A percentile compares a stretch with the other conserved stretches of the same genome.
phyloP scores from a whole-genome alignment of 2,888 invertebrate genomes.

The Andrena minutula region DNA sequence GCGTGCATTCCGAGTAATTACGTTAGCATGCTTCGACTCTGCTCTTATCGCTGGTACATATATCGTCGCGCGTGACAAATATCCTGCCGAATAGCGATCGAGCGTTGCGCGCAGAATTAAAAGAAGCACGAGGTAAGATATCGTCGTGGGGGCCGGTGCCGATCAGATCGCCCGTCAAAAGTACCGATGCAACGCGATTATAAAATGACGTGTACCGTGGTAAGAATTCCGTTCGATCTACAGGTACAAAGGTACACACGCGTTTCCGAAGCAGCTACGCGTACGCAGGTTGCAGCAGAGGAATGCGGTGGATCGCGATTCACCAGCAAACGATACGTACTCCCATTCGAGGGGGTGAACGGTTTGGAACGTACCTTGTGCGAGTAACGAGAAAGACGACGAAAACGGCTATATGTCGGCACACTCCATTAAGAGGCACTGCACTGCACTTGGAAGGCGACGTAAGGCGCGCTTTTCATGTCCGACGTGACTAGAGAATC shows the following conservation, averaged over 20 bases:
- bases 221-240: conserved; percentile 21
- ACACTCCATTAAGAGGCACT: conserved; percentile 76
- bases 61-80: background rate
- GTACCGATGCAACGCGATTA: background rate
- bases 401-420: conserved; percentile 67
- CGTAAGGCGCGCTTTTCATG: conserved; percentile 65
- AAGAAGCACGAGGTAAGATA: too few relatives aligned
- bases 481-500: conserved; percentile 51
- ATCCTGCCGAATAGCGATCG: background rate
- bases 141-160: too few relatives aligned
- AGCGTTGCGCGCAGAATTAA: too few relatives aligned
- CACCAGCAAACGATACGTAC: too few relatives aligned
- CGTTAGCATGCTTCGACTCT: background rate
- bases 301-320: too few relatives aligned
- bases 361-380: conserved; percentile 72
- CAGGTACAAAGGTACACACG: background rate
- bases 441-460: conserved; percentile 69
- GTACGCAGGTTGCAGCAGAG: background rate
- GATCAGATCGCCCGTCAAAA: background rate
- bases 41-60: background rate
- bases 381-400: conserved; percentile 76
- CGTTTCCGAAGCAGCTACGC: background rate
- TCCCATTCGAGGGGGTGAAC: background rate
- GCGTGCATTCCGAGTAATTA: background rate
- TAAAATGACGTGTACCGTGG: background rate